Conservation (phyloP, 2,113 vertebrate genomes). For the Parotia lawesii region DNA sequence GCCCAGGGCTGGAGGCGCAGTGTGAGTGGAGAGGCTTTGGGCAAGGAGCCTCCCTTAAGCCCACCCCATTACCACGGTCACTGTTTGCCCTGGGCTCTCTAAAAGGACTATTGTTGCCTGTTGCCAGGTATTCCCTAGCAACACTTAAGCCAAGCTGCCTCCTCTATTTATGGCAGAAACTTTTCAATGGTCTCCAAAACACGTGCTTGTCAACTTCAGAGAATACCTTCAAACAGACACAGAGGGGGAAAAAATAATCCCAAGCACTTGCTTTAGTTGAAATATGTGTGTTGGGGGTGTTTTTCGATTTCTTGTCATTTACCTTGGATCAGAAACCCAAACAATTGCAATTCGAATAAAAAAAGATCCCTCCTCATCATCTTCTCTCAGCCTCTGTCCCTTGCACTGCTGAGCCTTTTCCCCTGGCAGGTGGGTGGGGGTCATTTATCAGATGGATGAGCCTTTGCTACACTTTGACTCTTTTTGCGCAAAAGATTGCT, state of each 20-base stretch:
- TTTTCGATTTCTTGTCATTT: conserved; percentile 68
- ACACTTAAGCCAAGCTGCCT: conserved; percentile 82
- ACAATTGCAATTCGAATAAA: conserved; percentile 54
- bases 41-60: conserved; percentile 78
- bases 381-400: neutral
- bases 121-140: conserved; percentile 87
- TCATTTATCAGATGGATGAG: neutral
- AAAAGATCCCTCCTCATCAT: neutral
- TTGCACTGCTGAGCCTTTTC: neutral
- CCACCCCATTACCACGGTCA: conserved; percentile 84
- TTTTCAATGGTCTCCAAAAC: conserved; percentile 84
- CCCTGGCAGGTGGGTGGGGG: conserved; percentile 4
- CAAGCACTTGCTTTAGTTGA: conserved; percentile 65
- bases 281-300: conserved; percentile 67
- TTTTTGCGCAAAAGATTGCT: conserved; percentile 29
- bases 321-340: conserved; percentile 66
- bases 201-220: conserved; percentile 79
- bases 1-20: conserved; percentile 72
- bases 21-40: conserved; percentile 73
- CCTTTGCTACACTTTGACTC: neutral
- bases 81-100: conserved; percentile 83
- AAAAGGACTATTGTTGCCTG: conserved; percentile 82
- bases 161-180: conserved; percentile 80
- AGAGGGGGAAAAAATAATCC: conserved; percentile 68
- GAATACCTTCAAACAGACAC: conserved; percentile 76